These are phyloP conservation scores for Hedychridium roseum DNA, from an alignment of 2,888 invertebrate genomes.

Conservation along the genomic window DNA sequence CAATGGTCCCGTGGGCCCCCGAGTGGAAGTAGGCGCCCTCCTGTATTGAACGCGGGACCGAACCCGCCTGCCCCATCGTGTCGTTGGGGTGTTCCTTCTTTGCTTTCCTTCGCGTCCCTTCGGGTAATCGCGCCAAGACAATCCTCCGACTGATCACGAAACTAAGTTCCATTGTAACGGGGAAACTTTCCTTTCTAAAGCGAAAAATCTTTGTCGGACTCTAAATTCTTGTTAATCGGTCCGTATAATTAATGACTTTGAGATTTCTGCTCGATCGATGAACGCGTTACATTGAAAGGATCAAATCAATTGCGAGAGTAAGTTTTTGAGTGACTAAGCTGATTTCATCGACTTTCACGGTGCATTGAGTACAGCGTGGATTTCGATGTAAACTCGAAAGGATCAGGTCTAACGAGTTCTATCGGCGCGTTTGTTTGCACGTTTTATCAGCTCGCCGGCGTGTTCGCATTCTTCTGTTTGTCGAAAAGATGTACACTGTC, in stretches of 20 bases:
- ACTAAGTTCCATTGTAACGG: background rate
- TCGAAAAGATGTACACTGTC: too few species aligned
- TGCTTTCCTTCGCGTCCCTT: slow-evolving; percentile 16
- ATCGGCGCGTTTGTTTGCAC: slow-evolving; percentile 1
- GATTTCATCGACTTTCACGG: too few species aligned
- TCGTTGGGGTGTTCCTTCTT: slow-evolving; percentile 49
- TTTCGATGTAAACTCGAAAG: slow-evolving; percentile 12
- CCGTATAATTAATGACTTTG: too few species aligned
- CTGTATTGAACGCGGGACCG: slow-evolving; percentile 35
- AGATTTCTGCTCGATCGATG: too few species aligned
- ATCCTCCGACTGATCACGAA: background rate
- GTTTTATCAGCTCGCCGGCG: background rate
- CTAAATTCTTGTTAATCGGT: too few species aligned
- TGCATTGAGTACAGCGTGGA: slow-evolving; percentile 8
- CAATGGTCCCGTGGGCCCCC: slow-evolving; percentile 40
- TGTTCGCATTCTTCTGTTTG: too few species aligned
- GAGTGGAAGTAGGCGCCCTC: slow-evolving; percentile 39
- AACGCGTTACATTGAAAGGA: too few species aligned
- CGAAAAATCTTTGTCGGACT: background rate
- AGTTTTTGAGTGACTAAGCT: too few species aligned
- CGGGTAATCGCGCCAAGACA: too few species aligned
- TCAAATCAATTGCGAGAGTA: too few species aligned
- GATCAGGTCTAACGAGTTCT: slow-evolving; percentile 31
- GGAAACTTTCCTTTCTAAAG: background rate
- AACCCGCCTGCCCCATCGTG: slow-evolving; percentile 35